Evolutionary conservation across 2,797 vertebrate species (phyloP), one percentile per base, ranked within the genome.

Genomic region (Chaetophractus vellerosus): DNA sequence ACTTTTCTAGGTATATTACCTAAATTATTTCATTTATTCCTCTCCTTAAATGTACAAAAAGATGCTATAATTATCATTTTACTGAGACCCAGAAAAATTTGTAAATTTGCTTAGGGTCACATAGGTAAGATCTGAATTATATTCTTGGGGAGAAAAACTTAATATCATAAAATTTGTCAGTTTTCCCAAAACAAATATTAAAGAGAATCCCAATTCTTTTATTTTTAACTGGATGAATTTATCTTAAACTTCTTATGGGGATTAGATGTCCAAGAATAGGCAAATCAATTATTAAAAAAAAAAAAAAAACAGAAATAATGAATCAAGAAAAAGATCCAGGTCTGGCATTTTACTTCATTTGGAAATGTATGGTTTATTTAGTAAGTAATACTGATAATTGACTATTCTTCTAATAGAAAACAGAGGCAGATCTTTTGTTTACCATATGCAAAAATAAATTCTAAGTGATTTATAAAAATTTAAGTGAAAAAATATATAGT

Each of bases 381-480:
- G 88, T 66, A 79, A 78, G 66, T 72, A 21, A 50, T 88, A 21
- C 41, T 84, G 50, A 80, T 88, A 68, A 90, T 81, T 86, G 48
- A 28, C 38, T 16, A 36, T 74, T 10, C 59, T 71, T 41, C 57
- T 87, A 28, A 24, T 85, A 71, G 75, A 76, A 82, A 66, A 72
- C 55, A 69, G 3, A 52, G 45, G 5, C 14, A 91, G 55, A 26
- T 18, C 12, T 81, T 83, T 93, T 78, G 48, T 50, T 84, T 61
- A 72, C 15, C 11, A 72, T 31, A 31, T 72, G 24, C 4, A 74
- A 71, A 48, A 90, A 41, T 50, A 82, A 78, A 24, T 87, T 96
- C 38, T 24, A 78, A 6, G 24, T 78, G 36, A 6, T 28, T 50
- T 82, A 52, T 71, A 93, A 69, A 66, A 24, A 88, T 38, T 50